Percentiles rank a stretch among this genome's conserved stretches.
Evolutionary conservation across 1,140 invertebrate genomes (phyloP).

Genomic region (Aphidius ervi): DNA sequence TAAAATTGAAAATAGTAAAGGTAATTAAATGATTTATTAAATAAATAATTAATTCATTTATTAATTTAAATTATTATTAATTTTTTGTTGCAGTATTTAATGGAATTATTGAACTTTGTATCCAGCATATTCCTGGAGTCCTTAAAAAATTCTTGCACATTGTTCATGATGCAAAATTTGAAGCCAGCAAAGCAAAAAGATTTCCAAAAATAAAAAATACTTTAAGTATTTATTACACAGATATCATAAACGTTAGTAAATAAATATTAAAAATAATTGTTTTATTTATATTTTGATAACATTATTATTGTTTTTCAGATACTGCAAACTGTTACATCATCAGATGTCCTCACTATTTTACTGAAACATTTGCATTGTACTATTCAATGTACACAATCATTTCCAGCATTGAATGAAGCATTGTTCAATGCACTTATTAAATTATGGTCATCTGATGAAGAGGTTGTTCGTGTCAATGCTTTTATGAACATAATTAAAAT

Average conservation of each 20-base stretch:
- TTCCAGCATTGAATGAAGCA: constrained; percentile 65
- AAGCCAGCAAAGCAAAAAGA: constrained; percentile 65
- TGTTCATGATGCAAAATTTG: constrained; percentile 44
- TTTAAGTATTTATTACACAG: constrained; percentile 68
- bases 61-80: constrained; percentile 22
- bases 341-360: constrained; percentile 73
- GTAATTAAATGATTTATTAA: constrained; percentile 44
- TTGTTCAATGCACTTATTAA: constrained; percentile 75
- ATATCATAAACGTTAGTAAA: constrained; percentile 52
- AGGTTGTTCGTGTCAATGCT: constrained; percentile 79
- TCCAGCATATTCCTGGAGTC: constrained; percentile 74
- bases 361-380: constrained; percentile 88
- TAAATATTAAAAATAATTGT: neutral
- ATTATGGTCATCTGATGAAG: constrained; percentile 80
- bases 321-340: constrained; percentile 74
- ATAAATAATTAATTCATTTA: constrained; percentile 22
- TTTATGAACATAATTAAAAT: constrained; percentile 85
- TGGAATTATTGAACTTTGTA: constrained; percentile 80
- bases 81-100: constrained; percentile 67
- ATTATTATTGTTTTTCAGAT: constrained; percentile 29
- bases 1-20: constrained; percentile 62
- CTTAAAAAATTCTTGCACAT: constrained; percentile 69
- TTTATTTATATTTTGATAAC: neutral
- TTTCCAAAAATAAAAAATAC: constrained; percentile 70
- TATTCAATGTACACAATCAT: constrained; percentile 67